A percentile compares a stretch with the other conserved stretches of the same genome.
Conservation (phyloP, 2,888 invertebrate species). For the Leptopilina myrica region DNA sequence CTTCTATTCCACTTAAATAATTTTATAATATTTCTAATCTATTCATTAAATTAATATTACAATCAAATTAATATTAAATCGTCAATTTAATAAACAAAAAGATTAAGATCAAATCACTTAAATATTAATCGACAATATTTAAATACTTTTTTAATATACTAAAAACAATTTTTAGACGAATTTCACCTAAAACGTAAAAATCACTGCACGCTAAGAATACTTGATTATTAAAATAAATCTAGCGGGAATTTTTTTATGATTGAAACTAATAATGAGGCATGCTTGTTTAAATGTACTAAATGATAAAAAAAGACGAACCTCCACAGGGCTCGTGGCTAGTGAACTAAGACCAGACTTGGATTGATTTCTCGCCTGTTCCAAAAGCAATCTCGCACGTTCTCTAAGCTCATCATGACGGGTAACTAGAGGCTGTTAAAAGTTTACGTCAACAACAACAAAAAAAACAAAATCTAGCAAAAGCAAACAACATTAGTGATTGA, state of each 20-base stretch:
- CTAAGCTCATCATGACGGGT: conserved; percentile 90
- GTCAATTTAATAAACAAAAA: no score
- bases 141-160: no score
- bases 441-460: conserved; percentile 66
- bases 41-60: no score
- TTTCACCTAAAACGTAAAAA: no score
- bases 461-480: conserved; percentile 35
- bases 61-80: no score
- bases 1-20: no score
- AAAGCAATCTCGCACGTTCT: conserved; percentile 88
- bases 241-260: background rate
- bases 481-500: conserved; percentile 19
- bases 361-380: conserved; percentile 85
- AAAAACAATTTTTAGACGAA: no score
- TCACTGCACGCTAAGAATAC: conserved; percentile 9
- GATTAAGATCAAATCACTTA: no score
- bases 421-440: conserved; percentile 82
- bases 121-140: no score
- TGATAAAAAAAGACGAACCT: conserved; percentile 71
- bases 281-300: conserved; percentile 2
- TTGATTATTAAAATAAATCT: background rate
- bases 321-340: conserved; percentile 78
- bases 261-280: background rate
- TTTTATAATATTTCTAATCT: no score
- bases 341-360: conserved; percentile 77